These are phyloP conservation scores for Ctena decussata DNA, from an alignment of 2,888 invertebrate genomes.

Conservation along the genomic window DNA sequence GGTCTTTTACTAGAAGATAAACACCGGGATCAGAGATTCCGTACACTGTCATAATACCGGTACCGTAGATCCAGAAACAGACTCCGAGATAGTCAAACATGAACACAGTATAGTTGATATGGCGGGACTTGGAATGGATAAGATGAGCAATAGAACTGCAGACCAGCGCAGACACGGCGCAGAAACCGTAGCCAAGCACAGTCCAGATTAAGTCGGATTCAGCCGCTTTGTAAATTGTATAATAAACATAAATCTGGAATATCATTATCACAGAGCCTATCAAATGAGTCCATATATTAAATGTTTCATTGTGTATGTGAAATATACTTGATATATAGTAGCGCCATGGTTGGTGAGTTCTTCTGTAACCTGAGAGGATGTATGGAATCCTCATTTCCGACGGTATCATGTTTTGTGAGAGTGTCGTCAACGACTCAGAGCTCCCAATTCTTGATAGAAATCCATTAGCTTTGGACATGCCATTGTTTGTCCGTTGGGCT, in stretches of 20 bases:
- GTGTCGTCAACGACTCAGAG: slow-evolving; percentile 1
- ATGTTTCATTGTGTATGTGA: slow-evolving; percentile 58
- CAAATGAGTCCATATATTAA: slow-evolving; percentile 64
- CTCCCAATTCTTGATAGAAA: too few relatives aligned
- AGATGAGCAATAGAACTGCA: slow-evolving; percentile 66
- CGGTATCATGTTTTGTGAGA: slow-evolving; percentile 66
- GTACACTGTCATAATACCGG: slow-evolving; percentile 63
- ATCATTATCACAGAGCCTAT: slow-evolving; percentile 46
- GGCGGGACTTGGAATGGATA: slow-evolving; percentile 65
- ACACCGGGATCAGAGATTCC: slow-evolving; percentile 58
- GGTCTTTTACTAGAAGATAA: slow-evolving; percentile 51
- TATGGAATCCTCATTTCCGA: slow-evolving; percentile 74
- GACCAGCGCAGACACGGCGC: slow-evolving; percentile 58
- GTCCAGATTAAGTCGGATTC: slow-evolving; percentile 45
- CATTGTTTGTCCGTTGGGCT: too few relatives aligned
- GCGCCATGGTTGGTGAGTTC: slow-evolving; percentile 74
- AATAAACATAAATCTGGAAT: slow-evolving; percentile 40
- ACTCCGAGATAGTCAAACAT: slow-evolving; percentile 72
- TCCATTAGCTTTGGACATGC: too few relatives aligned
- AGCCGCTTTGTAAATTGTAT: slow-evolving; percentile 31
- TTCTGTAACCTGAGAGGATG: slow-evolving; percentile 75
- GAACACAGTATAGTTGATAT: slow-evolving; percentile 63
- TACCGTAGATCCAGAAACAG: slow-evolving; percentile 64
- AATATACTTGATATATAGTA: slow-evolving; percentile 74
- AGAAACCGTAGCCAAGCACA: slow-evolving; percentile 59